Evolutionary conservation across 1,140 invertebrate species (phyloP).

Genomic region (Tenebrio molitor): DNA sequence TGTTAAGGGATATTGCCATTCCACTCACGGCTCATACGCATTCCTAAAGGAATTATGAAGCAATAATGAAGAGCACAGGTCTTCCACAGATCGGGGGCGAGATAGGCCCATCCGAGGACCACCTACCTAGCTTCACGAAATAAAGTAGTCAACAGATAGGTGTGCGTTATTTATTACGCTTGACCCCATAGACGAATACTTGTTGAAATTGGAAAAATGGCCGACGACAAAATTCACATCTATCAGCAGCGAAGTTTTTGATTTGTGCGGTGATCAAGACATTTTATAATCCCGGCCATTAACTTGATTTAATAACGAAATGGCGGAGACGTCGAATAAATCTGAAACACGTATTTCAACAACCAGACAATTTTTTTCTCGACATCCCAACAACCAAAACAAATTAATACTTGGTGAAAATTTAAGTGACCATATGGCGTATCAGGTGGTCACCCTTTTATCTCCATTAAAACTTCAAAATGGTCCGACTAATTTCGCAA

Average conservation of each 20-base stretch:
- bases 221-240: background rate
- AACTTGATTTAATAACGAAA: too few relatives aligned
- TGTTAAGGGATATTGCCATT: conserved; percentile 53
- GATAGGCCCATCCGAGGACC: conserved; percentile 56
- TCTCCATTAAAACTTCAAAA: too few relatives aligned
- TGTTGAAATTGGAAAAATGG: background rate
- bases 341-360: too few relatives aligned
- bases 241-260: background rate
- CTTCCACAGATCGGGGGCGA: conserved; percentile 54
- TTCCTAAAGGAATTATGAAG: conserved; percentile 60
- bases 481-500: too few relatives aligned
- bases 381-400: too few relatives aligned
- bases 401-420: too few relatives aligned
- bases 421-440: too few relatives aligned
- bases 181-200: background rate
- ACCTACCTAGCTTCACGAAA: conserved; percentile 54
- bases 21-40: conserved; percentile 57
- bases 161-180: conserved; percentile 16
- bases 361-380: too few relatives aligned
- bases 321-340: too few relatives aligned
- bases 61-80: conserved; percentile 60
- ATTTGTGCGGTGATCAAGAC: background rate
- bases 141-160: conserved; percentile 48
- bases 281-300: too few relatives aligned
- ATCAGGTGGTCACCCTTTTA: too few relatives aligned